Evolutionary conservation across 2,888 invertebrate species (phyloP), one percentile per base, ranked within the genome.

Genomic region (Actias luna): DNA sequence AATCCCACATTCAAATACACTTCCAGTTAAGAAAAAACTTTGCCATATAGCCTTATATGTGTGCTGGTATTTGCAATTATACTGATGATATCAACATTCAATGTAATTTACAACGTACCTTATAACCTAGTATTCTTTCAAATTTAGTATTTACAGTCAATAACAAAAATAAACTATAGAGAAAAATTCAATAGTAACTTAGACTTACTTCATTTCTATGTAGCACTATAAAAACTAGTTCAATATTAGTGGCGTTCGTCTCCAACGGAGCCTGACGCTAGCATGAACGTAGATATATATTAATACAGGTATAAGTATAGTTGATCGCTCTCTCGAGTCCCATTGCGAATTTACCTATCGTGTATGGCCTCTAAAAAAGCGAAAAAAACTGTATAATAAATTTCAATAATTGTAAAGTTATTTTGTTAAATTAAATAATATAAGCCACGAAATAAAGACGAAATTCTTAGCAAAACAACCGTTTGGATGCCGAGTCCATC

Each of bases 231-330:
- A 69, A 70, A 75, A 75, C 69, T 77, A 75, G 74, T 79, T 69
- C 75, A 77, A 81, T 80, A 78, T 75, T 70, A 75, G 76, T 77
- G 78, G 79, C 25, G 80, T 80, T 82, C 74, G 77, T 81, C 80
- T 80, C 80, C 72, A 76, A 69, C 72, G 79, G 76, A 80, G 80
- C 84, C 79, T 84, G 82, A 83, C 83, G 78, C 76, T 74, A 77
- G 76, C 72, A 73, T 70, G 76, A 75, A 73, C 73, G 70, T 73
- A 77, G 74, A 70, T 72, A 77, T 78, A 80, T 83, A 83, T 80
- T 83, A 82, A 78, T 80, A 77, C 75, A 78, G 74, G 80, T 80
- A 77, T 85, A 85, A 84, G 81, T 85, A 77, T 82, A 78, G 84
- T 85, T 74, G 82, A 87, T 88, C 75, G 84, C 74, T 62, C 87